These are phyloP conservation scores for Propithecus coquereli DNA, from an alignment of 2,113 vertebrate genomes.

Conservation along the genomic window DNA sequence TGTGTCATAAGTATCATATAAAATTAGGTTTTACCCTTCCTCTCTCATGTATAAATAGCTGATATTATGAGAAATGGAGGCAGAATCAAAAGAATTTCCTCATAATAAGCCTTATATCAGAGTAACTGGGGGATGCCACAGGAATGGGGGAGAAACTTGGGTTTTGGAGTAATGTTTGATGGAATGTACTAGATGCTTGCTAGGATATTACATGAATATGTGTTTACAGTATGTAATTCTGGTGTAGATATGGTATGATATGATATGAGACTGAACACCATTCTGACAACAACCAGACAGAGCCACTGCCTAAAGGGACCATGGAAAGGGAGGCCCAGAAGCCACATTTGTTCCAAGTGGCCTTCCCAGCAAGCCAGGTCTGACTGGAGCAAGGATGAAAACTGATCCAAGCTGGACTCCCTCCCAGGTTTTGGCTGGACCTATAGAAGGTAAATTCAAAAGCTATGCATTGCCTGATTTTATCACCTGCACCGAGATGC, in stretches of 20 bases:
- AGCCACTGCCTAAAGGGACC: neutral
- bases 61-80: neutral
- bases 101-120: neutral
- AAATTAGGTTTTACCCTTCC: neutral
- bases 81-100: neutral
- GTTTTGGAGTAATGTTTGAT: neutral
- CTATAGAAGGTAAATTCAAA: neutral
- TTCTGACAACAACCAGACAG: neutral
- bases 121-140: neutral
- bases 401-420: neutral
- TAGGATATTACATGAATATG: neutral
- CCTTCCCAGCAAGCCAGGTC: neutral
- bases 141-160: neutral
- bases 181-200: neutral
- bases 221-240: neutral
- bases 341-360: neutral
- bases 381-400: neutral
- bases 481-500: neutral
- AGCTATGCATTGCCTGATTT: neutral
- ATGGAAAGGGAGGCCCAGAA: neutral
- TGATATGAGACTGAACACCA: neutral
- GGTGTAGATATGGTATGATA: neutral
- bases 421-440: neutral
- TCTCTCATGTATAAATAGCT: neutral
- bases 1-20: neutral